Base-by-base conservation (phyloP, 1,140 invertebrate species). In the Caenorhabditis tropicalis region DNA sequence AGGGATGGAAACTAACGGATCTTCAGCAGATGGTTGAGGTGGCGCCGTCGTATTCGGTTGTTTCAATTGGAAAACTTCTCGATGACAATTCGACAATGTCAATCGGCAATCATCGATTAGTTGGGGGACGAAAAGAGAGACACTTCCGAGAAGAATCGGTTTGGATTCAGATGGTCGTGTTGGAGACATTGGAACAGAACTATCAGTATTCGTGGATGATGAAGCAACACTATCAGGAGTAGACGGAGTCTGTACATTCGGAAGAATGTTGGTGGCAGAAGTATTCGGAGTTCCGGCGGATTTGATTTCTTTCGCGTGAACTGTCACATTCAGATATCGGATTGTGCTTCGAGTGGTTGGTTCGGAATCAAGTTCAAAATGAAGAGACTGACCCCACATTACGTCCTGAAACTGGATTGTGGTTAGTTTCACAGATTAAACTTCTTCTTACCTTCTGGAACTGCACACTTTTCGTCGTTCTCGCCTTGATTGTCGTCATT, bases 321-420 rank as follows among this genome's bases (percentile, higher is more conserved):
- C 86, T 16, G 84, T 87, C 19, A 90, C 87, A 74, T 90, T 90
- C 19, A 90, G 81, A 51, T 89, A 90, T 53, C 81, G 86, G 21
- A 82, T 74, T 2, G 39, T 7, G 24, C 10, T 29, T 12, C 56
- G 39, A 16, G 39, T 53, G 7, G 58, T 51, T 10, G 21, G 15
- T 16, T 43, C 29, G 10, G 83, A 15, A 19, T 89, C 86, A 16
- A 90, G 65, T n/a, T 60, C 83, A 79, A 90, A 90, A 48, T 90
- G 89, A 29, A 90, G 85, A 19, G 89, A 90, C 43, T 90, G 89
- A 12, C 89, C 89, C 88, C 88, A 90, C 21, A 89, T 58, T 24
- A 89, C 82, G 33, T 90, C 83, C 87, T 89, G 83, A 58, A 82
- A 82, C 27, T 65, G 12, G 27, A 7, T 4, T n/a, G 10, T 2